phyloP scores from a whole-genome alignment of 2,888 invertebrate genomes.

The Leucoptera coffeella region DNA sequence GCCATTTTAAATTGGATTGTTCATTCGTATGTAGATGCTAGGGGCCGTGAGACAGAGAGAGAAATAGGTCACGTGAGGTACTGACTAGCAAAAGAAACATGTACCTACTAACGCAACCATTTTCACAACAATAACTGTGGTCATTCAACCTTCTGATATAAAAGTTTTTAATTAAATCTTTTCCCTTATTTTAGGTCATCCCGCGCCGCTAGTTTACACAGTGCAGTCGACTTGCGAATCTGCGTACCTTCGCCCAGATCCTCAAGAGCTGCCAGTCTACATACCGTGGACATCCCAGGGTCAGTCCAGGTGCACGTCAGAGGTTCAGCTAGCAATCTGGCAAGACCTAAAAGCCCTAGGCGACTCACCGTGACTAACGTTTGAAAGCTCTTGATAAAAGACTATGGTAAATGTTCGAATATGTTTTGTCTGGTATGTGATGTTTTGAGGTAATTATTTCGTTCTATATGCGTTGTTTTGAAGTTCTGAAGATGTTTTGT shows the following conservation, averaged over 20 bases:
- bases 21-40: too few species aligned
- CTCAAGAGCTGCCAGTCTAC: conserved; percentile 34
- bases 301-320: conserved; percentile 36
- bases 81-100: too few species aligned
- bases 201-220: conserved; percentile 37
- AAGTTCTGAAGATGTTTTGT: too few species aligned
- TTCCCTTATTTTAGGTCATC: conserved; percentile 15
- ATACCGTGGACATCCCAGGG: conserved; percentile 32
- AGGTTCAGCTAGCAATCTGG: conserved; percentile 27
- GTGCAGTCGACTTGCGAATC: conserved; percentile 33
- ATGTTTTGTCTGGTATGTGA: neutral
- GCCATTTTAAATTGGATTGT: too few species aligned
- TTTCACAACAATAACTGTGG: too few species aligned
- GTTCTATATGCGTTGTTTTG: too few species aligned
- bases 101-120: too few species aligned
- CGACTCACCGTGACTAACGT: conserved; percentile 19
- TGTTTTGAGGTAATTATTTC: neutral
- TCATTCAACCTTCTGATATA: too few species aligned
- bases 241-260: conserved; percentile 30
- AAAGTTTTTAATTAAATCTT: too few species aligned
- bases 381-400: neutral
- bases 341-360: conserved; percentile 32
- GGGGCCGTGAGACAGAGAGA: too few species aligned
- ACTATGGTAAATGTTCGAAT: neutral
- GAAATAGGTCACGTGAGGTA: too few species aligned